These are phyloP conservation scores for Sturnira hondurensis DNA, from an alignment of 2,113 vertebrate species.

Conservation along the genomic window DNA sequence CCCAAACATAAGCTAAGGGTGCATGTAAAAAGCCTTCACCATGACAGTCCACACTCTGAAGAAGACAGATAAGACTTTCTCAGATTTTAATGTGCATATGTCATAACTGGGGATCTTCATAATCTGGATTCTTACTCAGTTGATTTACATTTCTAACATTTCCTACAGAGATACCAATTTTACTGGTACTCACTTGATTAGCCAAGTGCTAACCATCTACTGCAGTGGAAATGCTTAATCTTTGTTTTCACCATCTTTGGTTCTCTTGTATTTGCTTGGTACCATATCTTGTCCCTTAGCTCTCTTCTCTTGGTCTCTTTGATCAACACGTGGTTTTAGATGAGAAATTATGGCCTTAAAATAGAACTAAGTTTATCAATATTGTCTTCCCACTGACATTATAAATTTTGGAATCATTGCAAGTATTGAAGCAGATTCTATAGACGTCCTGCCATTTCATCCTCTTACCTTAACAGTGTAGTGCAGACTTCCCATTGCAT, in stretches of 20 bases:
- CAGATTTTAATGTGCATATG: background rate
- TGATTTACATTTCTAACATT: background rate
- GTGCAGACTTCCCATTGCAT: background rate
- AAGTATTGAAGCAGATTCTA: background rate
- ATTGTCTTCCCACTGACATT: background rate
- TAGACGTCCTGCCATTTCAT: background rate
- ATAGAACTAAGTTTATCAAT: background rate
- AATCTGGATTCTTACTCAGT: background rate
- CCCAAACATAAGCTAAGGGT: background rate
- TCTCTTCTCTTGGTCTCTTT: background rate
- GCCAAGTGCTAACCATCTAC: background rate
- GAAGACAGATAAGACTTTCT: background rate
- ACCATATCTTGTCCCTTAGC: background rate
- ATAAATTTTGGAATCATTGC: background rate
- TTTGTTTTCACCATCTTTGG: background rate
- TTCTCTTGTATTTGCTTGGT: background rate
- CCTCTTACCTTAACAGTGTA: background rate
- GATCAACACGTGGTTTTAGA: constrained; percentile 8
- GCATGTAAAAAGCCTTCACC: background rate
- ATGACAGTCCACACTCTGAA: background rate
- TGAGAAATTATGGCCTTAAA: background rate
- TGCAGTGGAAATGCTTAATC: background rate
- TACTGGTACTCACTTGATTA: constrained; percentile 2
- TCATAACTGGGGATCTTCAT: background rate
- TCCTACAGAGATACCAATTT: background rate